Base-by-base conservation (phyloP, 1,140 invertebrate genomes). In the Drosophila cardini region DNA sequence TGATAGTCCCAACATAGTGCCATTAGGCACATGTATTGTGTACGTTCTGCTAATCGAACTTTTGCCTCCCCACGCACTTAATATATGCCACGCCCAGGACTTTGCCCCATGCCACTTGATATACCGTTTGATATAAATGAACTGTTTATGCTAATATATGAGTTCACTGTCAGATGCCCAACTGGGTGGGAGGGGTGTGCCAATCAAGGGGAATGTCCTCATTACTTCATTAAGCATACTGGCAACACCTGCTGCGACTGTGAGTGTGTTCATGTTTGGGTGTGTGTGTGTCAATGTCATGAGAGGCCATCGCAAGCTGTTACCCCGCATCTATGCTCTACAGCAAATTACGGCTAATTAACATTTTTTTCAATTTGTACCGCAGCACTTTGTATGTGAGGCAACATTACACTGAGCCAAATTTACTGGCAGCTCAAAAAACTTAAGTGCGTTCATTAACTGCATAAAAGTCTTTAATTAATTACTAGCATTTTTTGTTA, bases 101-200 rank as follows among this genome's bases (percentile, higher is more conserved):
- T 15, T 1, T 45, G 13, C 15, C 16, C 71, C 57, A 63, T 50
- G 52, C 45, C 43, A 42, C 43, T 21, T 9, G 11, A 34, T 26
- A 15, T 57, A 38, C 77, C 10, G 11, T 87, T 86, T 76, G 76
- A 76, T 87, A 86, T 76, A 87, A 86, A 86, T 86, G 78, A 86
- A 86, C 82, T 86, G 83, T 86, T 86, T 86, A 87, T 86, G 82
- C 78, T 86, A 87, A 86, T 87, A 86, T 79, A 87, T 86, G 82
- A 86, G 83, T 84, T 79, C 79, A 73, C 72, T 84, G 62, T 53
- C 46, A 70, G 34, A 53, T 64, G n/a, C 13, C 42, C 15, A 9
- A 53, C 10, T 46, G 42, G 58, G 21, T 26, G 56, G 40, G 15
- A 30, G 58, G 21, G 7, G 21, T 26, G 26, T 46, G 10, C 11